phyloP scores from a whole-genome alignment of 1,140 invertebrate species.

The Trachymyrmex cornetzi region DNA sequence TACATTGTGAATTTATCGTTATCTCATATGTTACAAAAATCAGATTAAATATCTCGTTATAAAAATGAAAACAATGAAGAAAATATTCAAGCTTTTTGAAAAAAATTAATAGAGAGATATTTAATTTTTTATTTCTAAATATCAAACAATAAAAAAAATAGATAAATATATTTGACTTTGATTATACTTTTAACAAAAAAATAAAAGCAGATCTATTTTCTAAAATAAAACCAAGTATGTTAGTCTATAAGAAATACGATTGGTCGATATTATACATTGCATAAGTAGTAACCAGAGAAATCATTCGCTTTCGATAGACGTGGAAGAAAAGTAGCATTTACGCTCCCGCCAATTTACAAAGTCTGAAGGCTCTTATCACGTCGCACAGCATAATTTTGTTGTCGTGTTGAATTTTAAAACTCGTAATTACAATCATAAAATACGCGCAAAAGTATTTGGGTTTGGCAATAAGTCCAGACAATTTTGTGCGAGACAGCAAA shows the following conservation, averaged over 20 bases:
- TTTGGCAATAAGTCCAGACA: slow-evolving; percentile 6
- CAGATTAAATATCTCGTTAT: background rate
- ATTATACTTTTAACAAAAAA: slow-evolving; percentile 15
- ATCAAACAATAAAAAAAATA: background rate
- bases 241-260: background rate
- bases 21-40: background rate
- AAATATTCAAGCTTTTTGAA: background rate
- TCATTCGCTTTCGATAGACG: background rate
- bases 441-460: slow-evolving; percentile 55
- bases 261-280: background rate
- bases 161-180: background rate
- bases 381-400: slow-evolving; percentile 68
- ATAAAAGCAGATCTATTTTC: background rate
- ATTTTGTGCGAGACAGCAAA: slow-evolving; percentile 49
- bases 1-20: slow-evolving; percentile 26
- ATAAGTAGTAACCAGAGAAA: slow-evolving; percentile 17
- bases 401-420: slow-evolving; percentile 68
- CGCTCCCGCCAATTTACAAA: slow-evolving; percentile 51
- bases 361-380: slow-evolving; percentile 50
- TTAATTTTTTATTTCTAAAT: background rate
- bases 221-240: background rate
- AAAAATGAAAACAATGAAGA: background rate
- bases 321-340: slow-evolving; percentile 34
- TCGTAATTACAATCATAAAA: slow-evolving; percentile 73
- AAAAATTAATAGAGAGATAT: background rate